Base-by-base conservation (phyloP, 2,797 vertebrate genomes). In the Sternarchorhynchus goeldii region DNA sequence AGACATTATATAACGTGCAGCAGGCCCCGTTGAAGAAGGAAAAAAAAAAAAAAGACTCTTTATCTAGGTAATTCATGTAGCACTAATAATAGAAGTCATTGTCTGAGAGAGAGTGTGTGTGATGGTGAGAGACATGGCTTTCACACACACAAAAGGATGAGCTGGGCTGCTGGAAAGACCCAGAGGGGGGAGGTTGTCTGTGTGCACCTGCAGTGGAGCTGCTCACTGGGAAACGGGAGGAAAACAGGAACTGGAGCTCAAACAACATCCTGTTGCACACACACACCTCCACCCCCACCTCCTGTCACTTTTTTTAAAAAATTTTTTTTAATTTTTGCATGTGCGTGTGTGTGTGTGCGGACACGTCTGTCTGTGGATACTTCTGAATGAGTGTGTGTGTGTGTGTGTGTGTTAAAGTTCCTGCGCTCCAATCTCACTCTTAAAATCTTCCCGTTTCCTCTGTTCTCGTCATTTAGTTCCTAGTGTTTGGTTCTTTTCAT, bases 221-320 rank as follows among this genome's bases (percentile, higher is more conserved):
- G 68, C 81, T 86, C 1, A 71, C 88, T 88, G 88, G 87, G 88
- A 90, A 89, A 84, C 82, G 21, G 82, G 78, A 90, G 89, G 86
- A 90, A 92, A 93, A 93, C 92, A 93, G 92, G 92, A 93, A 88
- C 83, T 83, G 7, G 77, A 82, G 82, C 82, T 90, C 75, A 77
- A 90, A 92, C 89, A 93, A 91, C 93, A 92, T 93, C 92, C 91
- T 92, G 86, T 78, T 60, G 60, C 5, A n/a, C 60, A 73, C 71
- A 73, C 41, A 45, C 14, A 55, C 31, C 20, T 17, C 41, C 14
- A 17, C 60, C 39, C 69, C 36, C 34, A 17, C 45, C 41, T 20
- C 41, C 63, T 45, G 39, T 39, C n/a, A 29, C 20, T 7, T 32
- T 16, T 25, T 59, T 41, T n/a, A n/a, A n/a, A n/a, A n/a, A n/a